These are phyloP conservation scores for Diarsia brunnea DNA, from an alignment of 2,888 invertebrate species.

Conservation along the genomic window DNA sequence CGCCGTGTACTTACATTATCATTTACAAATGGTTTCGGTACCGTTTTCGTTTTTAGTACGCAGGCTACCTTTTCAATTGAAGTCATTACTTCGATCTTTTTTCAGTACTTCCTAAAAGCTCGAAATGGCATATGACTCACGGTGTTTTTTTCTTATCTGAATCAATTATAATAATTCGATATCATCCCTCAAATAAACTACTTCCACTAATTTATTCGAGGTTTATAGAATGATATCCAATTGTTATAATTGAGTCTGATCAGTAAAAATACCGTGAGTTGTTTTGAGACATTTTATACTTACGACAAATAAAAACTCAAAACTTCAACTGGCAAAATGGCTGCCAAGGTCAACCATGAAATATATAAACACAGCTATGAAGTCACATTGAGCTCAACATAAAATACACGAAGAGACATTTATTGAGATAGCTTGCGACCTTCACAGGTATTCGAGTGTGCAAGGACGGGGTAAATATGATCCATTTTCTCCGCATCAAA, in stretches of 20 bases:
- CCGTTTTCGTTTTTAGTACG: neutral
- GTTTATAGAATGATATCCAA: too few species aligned
- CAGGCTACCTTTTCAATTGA: neutral
- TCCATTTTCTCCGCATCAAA: constrained; percentile 18
- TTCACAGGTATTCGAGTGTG: neutral
- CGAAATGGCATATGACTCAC: neutral
- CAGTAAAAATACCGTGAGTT: too few species aligned
- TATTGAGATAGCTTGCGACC: constrained; percentile 35
- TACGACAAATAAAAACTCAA: neutral
- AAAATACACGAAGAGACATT: constrained; percentile 56
- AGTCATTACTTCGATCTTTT: too few species aligned
- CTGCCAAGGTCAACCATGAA: constrained; percentile 21
- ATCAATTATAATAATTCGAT: neutral
- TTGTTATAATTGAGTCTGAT: too few species aligned
- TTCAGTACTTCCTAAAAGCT: too few species aligned
- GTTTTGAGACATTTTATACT: neutral
- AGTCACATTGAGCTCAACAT: constrained; percentile 19
- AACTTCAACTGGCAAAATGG: constrained; percentile 24
- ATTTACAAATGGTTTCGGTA: neutral
- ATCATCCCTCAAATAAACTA: neutral
- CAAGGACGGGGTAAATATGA: constrained; percentile 3
- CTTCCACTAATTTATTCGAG: too few species aligned
- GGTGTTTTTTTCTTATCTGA: neutral
- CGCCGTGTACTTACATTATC: neutral
- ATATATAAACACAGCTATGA: constrained; percentile 19